These are phyloP conservation scores for Diabrotica virgifera DNA, from an alignment of 1,140 invertebrate species.

Conservation along the genomic window DNA sequence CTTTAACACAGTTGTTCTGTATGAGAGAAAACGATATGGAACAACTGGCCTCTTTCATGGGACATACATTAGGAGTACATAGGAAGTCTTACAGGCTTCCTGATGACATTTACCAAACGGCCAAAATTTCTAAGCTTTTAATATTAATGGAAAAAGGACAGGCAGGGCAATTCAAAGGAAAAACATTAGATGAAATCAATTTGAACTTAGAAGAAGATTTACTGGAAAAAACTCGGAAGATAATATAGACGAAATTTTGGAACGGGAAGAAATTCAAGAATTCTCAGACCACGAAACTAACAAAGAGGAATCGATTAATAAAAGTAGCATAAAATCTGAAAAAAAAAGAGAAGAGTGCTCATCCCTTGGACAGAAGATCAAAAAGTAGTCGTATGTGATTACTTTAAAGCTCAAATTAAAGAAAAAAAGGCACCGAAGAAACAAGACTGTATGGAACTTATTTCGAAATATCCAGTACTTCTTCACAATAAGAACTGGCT, in stretches of 20 bases:
- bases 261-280: not conserved
- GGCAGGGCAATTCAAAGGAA: conserved; percentile 37
- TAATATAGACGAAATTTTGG: not conserved
- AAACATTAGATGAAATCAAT: conserved; percentile 39
- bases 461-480: not conserved
- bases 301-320: not conserved
- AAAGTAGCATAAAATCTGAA: not conserved
- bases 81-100: conserved; percentile 25
- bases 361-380: not conserved
- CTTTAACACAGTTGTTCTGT: conserved; percentile 40
- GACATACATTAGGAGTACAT: conserved; percentile 19
- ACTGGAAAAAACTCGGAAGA: not conserved
- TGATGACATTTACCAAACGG: conserved; percentile 33
- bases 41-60: conserved; percentile 34
- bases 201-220: conserved; percentile 5
- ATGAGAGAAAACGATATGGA: conserved; percentile 39
- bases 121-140: conserved; percentile 34
- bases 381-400: not conserved
- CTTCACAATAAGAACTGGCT: not conserved
- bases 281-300: not conserved
- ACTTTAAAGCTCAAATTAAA: conserved; percentile 3
- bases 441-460: conserved; percentile 1
- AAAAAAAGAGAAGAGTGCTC: conserved; percentile 2
- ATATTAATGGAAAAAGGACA: conserved; percentile 38
- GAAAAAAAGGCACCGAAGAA: not conserved